Evolutionary conservation across 2,113 vertebrate genomes (phyloP), one percentile per base, ranked within the genome.

Genomic region (Setophaga kirtlandii): DNA sequence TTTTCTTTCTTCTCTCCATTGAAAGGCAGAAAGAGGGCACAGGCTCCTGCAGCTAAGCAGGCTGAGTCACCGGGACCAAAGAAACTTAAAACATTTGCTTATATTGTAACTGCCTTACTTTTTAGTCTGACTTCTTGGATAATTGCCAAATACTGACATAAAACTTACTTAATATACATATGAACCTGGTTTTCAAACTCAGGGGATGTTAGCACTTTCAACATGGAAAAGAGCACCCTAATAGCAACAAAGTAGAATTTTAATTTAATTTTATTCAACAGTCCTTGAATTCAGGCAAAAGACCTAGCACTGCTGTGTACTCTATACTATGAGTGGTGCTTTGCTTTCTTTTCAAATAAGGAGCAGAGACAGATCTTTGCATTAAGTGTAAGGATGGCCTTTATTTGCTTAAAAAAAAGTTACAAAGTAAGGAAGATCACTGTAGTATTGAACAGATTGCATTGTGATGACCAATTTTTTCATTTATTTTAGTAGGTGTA

Each of bases 1-100:
- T 98, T 99, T 87, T 98, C 98, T 33, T 99, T 99, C 94, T 99
- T 99, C 93, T 55, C 96, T 92, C 22, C 93, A 59, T 0, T 87
- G 56, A 96, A 86, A 83, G 90, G 91, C 79, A 76, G 25, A 22
- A 83, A 92, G 89, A 80, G 65, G 67, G 81, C 11, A 2, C 15
- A 47, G 6, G 30, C 56, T 64, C n/a, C 79, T 62, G 4, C 1
- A 71, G 73, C 89, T 97, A 95, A 98, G 89, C 76, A 73, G 97
- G 97, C 97, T 91, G 6, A 52, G 84, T 49, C 49, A 88, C 97
- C 98, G 97, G 98, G 97, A 73, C 50, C 46, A 85, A 86, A 86
- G 50, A 89, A 82, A 79, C 9, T 12, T 14, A 33, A 33, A 44
- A 15, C 50, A 22, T 88, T 63, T 95, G 96, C 80, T 87, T 97